These are phyloP conservation scores for Pachycephus smyrnensis DNA, from an alignment of 2,888 invertebrate genomes.

Conservation along the genomic window DNA sequence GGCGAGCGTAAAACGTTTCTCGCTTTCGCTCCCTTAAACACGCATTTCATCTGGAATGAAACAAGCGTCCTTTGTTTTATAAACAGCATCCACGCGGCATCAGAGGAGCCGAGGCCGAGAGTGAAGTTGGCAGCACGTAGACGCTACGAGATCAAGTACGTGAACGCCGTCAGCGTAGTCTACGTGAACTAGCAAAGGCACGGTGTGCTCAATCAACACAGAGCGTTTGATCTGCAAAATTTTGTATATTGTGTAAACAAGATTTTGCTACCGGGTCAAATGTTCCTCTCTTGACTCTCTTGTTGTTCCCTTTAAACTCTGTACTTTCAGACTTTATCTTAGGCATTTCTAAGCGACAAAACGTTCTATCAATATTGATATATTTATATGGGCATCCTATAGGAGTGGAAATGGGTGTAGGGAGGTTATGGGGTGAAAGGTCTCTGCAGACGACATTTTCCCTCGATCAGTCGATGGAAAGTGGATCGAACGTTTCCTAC, in stretches of 20 bases:
- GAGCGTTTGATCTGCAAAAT: conserved; percentile 16
- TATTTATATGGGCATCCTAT: neutral
- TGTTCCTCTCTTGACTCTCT: neutral
- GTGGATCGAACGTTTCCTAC: neutral
- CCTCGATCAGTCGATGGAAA: neutral
- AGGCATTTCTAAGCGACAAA: neutral
- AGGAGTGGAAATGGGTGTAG: neutral
- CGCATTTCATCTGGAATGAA: conserved; percentile 26
- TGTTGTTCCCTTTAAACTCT: neutral
- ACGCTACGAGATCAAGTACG: neutral
- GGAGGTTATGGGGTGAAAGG: neutral
- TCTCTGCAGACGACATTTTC: neutral
- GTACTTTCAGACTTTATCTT: neutral
- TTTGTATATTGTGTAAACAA: conserved; percentile 9
- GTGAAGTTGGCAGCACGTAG: conserved; percentile 21
- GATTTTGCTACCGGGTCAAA: neutral
- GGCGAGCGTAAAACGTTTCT: conserved; percentile 30
- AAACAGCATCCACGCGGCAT: conserved; percentile 31
- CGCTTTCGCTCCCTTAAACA: conserved; percentile 32
- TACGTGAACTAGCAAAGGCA: neutral
- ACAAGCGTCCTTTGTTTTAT: conserved; percentile 43
- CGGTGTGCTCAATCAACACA: neutral
- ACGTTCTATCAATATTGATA: too few species aligned
- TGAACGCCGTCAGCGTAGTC: too few species aligned
- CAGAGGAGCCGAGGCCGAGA: conserved; percentile 21